phyloP scores from a whole-genome alignment of 2,113 vertebrate species.

The Crypturellus undulatus region DNA sequence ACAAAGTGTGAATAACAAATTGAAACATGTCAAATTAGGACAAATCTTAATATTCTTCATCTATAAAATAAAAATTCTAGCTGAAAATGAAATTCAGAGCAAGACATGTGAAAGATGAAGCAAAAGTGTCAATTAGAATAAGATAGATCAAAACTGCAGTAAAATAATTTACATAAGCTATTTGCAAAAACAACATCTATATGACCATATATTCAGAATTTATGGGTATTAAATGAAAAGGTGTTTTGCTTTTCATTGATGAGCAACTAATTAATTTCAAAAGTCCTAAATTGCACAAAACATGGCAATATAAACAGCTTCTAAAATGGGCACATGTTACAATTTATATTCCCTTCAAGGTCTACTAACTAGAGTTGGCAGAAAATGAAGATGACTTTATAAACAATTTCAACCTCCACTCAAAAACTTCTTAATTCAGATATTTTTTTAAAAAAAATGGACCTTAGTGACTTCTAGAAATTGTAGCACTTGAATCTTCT shows the following conservation, averaged over 20 bases:
- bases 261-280: background rate
- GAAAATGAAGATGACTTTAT: background rate
- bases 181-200: background rate
- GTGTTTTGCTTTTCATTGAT: background rate
- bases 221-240: background rate
- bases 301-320: background rate
- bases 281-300: background rate
- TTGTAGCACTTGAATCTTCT: background rate
- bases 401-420: background rate
- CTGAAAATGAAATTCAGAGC: background rate
- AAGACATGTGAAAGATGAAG: background rate
- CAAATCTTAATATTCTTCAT: background rate
- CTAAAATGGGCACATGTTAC: background rate
- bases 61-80: background rate
- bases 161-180: background rate
- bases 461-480: background rate
- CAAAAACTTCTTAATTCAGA: background rate
- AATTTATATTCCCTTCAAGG: background rate
- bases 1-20: constrained; percentile 48
- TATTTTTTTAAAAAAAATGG: background rate
- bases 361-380: background rate
- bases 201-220: background rate
- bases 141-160: background rate
- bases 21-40: background rate
- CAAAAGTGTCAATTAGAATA: background rate